Evolutionary conservation across 1,140 invertebrate genomes (phyloP).

Genomic region (Schlechtendalia chinensis): DNA sequence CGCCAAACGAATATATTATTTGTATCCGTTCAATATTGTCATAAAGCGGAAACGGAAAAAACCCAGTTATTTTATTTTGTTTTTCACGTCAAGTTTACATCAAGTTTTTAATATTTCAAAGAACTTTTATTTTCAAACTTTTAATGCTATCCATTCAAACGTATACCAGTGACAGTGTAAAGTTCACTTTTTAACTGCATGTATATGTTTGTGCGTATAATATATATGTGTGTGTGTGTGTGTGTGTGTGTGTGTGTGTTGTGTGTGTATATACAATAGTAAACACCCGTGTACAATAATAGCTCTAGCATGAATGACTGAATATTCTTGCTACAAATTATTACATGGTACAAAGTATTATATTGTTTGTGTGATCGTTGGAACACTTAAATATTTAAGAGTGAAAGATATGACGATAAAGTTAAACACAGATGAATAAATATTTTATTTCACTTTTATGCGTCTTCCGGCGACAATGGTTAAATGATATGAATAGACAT

Average conservation of each 20-base stretch:
- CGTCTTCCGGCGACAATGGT: neutral
- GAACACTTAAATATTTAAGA: slow-evolving; percentile 19
- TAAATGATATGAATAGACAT: too few relatives aligned
- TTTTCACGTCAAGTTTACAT: too few relatives aligned
- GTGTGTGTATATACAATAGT: too few relatives aligned
- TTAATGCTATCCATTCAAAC: neutral
- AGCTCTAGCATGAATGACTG: neutral
- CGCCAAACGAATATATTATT: too few relatives aligned
- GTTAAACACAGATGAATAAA: neutral
- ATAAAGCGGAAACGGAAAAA: too few relatives aligned
- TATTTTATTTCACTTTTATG: slow-evolving; percentile 28
- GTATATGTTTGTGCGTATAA: too few relatives aligned
- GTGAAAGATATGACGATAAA: neutral
- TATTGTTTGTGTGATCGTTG: neutral
- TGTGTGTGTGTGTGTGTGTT: too few relatives aligned
- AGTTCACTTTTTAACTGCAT: slow-evolving; percentile 27
- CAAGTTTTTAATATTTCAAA: neutral
- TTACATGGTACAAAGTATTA: too few relatives aligned
- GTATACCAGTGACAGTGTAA: neutral
- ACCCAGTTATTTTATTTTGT: too few relatives aligned
- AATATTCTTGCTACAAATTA: neutral
- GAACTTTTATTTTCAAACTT: slow-evolving; percentile 19
- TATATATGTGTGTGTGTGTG: too few relatives aligned
- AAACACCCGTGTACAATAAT: too few relatives aligned
- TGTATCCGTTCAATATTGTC: too few relatives aligned